These are phyloP conservation scores for Acridotheres tristis DNA, from an alignment of 2,797 vertebrate genomes.

Conservation along the genomic window DNA sequence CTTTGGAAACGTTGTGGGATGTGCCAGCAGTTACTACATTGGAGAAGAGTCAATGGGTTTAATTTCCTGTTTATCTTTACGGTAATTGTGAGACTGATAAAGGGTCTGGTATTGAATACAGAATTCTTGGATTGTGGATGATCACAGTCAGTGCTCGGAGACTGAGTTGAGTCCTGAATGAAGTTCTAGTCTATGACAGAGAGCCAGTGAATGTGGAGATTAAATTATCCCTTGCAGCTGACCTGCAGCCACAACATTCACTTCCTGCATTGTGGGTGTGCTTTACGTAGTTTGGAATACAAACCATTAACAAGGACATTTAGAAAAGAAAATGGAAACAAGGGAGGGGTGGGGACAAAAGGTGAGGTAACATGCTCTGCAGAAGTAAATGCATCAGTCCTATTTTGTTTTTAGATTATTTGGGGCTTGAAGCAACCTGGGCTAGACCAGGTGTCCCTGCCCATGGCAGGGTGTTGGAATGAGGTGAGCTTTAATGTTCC, in stretches of 20 bases:
- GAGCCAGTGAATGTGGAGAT: not conserved
- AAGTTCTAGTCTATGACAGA: not conserved
- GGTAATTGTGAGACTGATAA: not conserved
- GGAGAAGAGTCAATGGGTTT: not conserved
- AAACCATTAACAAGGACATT: not conserved
- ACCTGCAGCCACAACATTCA: not conserved
- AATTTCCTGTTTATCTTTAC: not conserved
- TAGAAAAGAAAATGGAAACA: not conserved
- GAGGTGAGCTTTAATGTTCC: not conserved
- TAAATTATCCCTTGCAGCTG: not conserved
- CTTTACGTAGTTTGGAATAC: not conserved
- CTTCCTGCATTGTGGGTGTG: not conserved
- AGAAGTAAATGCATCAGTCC: not conserved
- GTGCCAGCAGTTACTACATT: not conserved
- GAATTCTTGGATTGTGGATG: not conserved
- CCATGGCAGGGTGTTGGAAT: not conserved
- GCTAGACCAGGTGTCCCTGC: not conserved
- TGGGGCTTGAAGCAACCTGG: not conserved
- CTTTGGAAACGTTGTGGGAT: not conserved
- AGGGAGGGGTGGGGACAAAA: too few relatives aligned
- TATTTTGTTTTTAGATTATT: not conserved
- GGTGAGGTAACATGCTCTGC: not conserved
- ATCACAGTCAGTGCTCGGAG: not conserved
- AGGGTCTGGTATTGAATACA: not conserved
- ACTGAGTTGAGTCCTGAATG: not conserved